Base-by-base conservation (phyloP, 1,140 invertebrate genomes). In the Epicauta chinensis region DNA sequence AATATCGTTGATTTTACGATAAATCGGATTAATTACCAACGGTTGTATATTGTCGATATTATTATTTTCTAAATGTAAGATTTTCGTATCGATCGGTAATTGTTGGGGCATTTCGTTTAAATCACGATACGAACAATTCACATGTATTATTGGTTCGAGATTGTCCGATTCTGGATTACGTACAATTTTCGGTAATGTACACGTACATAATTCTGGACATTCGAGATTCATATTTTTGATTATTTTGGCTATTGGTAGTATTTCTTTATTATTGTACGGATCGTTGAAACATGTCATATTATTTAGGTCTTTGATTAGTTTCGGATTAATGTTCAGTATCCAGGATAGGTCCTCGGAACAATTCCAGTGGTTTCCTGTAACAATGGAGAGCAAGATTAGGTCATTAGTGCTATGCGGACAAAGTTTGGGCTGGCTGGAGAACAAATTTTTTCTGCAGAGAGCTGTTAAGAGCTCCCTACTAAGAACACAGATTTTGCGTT, bases 1-100 rank as follows among this genome's bases (percentile, higher is more conserved):
- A 2, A 92, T 64, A 62, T 90, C 86, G 23, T 80, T 66, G 0
- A 91, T 75, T 32, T 55, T 48, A 75, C 71, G 31, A 59, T 89
- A 89, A 36, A 74, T 67, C 0, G 73, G 72, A 71, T 88, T 87
- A 6, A 76, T 78, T 0, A 79, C 74, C 10, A 91, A 69, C 0
- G 80, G 59, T 15, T 43, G 49, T n/a, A 70, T 17, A 53, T 66
- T 61, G 14, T 51, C 41, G 16, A 70, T 68, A 11, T 51, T 47
- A 67, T 85, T 81, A 41, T 73, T 71, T 56, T 70, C 71, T 3
- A 82, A 65, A 29, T 73, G 65, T 6, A 83, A 63, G 4, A 74
- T 77, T 9, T 76, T 78, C 2, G 80, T 78, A 52, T 80, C 75
- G 3, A 70, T 62, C 0, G 81, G 81, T 38, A 83, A 62, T 45